These are phyloP conservation scores for Caenorhabditis sulstoni DNA, from an alignment of 2,888 invertebrate genomes.

Conservation along the genomic window DNA sequence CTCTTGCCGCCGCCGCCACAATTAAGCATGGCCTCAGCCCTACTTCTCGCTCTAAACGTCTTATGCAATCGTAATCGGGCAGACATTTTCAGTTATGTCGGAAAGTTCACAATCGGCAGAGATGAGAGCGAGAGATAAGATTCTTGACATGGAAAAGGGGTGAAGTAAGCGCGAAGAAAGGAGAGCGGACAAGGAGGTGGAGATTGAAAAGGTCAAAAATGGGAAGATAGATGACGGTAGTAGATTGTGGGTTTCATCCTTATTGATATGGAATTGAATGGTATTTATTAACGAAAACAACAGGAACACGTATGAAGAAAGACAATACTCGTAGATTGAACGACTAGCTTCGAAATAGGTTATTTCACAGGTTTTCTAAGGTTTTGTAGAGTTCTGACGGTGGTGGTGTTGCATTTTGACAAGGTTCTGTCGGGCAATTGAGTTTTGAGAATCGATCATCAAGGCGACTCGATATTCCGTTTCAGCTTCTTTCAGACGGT, in stretches of 20 bases:
- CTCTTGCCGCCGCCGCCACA: not conserved
- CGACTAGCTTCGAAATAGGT: slow-evolving; percentile 9
- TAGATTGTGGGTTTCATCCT: too few relatives aligned
- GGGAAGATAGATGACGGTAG: too few relatives aligned
- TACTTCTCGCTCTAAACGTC: too few relatives aligned
- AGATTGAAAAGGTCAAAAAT: too few relatives aligned
- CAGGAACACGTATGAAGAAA: not conserved
- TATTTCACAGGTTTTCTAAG: not conserved
- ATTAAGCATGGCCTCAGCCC: not conserved
- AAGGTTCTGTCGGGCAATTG: slow-evolving; percentile 34
- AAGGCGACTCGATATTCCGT: slow-evolving; percentile 55
- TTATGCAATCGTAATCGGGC: not conserved
- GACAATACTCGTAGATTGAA: slow-evolving; percentile 10
- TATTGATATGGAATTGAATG: too few relatives aligned
- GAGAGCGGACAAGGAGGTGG: not conserved
- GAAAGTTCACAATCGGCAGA: not conserved
- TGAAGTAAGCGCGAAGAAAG: not conserved
- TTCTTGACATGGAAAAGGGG: not conserved
- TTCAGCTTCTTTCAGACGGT: slow-evolving; percentile 50
- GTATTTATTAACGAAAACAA: not conserved
- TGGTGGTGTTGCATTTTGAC: slow-evolving; percentile 13
- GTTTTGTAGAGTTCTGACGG: slow-evolving; percentile 12
- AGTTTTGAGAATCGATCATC: slow-evolving; percentile 29
- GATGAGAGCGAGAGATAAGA: slow-evolving; percentile 6
- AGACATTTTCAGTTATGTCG: not conserved